phyloP scores from a whole-genome alignment of 2,797 vertebrate species.

The Champsocephalus esox region DNA sequence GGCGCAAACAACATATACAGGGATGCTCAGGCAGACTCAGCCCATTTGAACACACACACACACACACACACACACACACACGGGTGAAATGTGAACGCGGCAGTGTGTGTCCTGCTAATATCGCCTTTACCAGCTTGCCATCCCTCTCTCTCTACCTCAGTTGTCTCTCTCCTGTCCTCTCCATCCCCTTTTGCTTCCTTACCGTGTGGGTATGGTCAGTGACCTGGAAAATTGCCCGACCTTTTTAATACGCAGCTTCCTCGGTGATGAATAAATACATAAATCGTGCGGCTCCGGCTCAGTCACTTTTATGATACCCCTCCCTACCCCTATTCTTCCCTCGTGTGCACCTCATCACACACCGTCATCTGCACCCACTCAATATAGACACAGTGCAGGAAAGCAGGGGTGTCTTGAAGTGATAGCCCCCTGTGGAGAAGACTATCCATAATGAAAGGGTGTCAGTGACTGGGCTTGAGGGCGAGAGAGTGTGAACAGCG shows the following conservation, averaged over 20 bases:
- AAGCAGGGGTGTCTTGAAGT: conserved; percentile 59
- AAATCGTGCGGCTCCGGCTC: conserved; percentile 74
- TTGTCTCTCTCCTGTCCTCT: conserved; percentile 47
- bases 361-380: conserved; percentile 52
- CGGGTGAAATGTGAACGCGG: conserved; percentile 22
- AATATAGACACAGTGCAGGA: conserved; percentile 26
- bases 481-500: conserved; percentile 34
- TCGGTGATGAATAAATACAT: conserved; percentile 84
- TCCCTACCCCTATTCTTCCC: conserved; percentile 17
- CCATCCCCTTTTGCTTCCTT: conserved; percentile 43
- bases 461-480: conserved; percentile 51
- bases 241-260: conserved; percentile 82
- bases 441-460: conserved; percentile 69
- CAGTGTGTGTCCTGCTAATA: conserved; percentile 57
- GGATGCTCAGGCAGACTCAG: too few species aligned
- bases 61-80: neutral
- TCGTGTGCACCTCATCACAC: conserved; percentile 36
- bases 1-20: conserved; percentile 7
- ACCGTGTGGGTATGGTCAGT: conserved; percentile 70
- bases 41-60: neutral
- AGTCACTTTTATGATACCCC: conserved; percentile 65
- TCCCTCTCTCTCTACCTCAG: conserved; percentile 7
- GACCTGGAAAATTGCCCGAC: conserved; percentile 85
- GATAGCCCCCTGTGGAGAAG: conserved; percentile 59
- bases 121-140: conserved; percentile 49